These are phyloP conservation scores for Brachypalpus laphriformis DNA, from an alignment of 2,888 invertebrate genomes.

Conservation along the genomic window DNA sequence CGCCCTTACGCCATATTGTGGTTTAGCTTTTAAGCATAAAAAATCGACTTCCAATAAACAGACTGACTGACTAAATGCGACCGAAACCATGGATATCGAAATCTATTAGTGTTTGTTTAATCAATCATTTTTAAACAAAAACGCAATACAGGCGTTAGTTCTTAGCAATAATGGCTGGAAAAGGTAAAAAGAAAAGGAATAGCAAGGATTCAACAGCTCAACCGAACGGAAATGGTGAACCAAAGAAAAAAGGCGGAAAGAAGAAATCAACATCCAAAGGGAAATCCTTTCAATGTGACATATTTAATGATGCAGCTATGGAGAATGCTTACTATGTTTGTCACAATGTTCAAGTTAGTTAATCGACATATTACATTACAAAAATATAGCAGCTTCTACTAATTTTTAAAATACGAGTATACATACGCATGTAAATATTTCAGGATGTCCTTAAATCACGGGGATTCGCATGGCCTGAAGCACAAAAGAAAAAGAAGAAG, in stretches of 20 bases:
- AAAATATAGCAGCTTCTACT: neutral
- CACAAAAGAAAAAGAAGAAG: constrained; percentile 93
- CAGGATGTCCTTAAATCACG: constrained; percentile 92
- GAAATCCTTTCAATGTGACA: constrained; percentile 90
- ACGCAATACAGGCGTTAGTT: too few species aligned
- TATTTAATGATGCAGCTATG: constrained; percentile 95
- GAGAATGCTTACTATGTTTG: constrained; percentile 97
- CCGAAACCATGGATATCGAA: neutral
- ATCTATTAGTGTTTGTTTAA: neutral
- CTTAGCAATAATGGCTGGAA: constrained; percentile 80
- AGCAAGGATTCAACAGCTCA: constrained; percentile 83
- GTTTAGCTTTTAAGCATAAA: too few species aligned
- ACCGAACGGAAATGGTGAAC: constrained; percentile 78
- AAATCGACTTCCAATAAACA: too few species aligned
- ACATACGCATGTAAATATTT: too few species aligned
- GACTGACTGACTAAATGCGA: too few species aligned
- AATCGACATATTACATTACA: neutral
- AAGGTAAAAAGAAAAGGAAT: constrained; percentile 85
- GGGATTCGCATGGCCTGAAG: constrained; percentile 95
- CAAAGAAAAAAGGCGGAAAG: constrained; percentile 83
- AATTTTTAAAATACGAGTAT: too few species aligned
- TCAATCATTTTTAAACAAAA: too few species aligned
- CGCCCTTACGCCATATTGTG: too few species aligned
- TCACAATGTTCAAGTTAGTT: constrained; percentile 92
- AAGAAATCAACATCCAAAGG: constrained; percentile 83